Percentiles rank a stretch among this genome's conserved stretches.
Conservation (phyloP, 2,888 invertebrate species). For the Heteromurus nitidus region DNA sequence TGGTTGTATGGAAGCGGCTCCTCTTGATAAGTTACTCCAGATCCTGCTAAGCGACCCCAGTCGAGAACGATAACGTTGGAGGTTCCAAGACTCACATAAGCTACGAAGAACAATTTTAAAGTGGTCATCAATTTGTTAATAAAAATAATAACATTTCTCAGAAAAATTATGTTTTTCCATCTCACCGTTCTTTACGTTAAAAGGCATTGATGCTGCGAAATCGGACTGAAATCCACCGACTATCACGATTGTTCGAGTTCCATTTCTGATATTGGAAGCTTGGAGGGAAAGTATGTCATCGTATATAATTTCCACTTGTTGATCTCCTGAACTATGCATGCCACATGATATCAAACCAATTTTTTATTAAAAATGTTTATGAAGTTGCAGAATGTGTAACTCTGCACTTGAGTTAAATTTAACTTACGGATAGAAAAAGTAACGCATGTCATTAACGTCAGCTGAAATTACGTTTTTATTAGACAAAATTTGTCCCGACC, state of each 20-base stretch:
- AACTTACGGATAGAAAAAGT: conserved; percentile 38
- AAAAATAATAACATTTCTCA: not conserved
- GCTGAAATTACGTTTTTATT: too few relatives aligned
- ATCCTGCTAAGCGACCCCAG: conserved; percentile 55
- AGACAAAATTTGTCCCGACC: too few relatives aligned
- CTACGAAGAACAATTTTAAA: not conserved
- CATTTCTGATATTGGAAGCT: not conserved
- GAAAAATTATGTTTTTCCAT: too few relatives aligned
- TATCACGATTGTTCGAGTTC: conserved; percentile 9
- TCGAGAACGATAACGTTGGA: conserved; percentile 56
- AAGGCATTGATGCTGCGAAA: conserved; percentile 21
- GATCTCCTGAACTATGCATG: not conserved
- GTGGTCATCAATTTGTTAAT: not conserved
- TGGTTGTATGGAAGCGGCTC: conserved; percentile 15
- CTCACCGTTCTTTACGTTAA: conserved; percentile 6
- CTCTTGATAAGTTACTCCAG: not conserved
- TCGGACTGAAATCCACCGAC: conserved; percentile 45
- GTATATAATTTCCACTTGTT: conserved; percentile 29
- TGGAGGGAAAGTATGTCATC: not conserved
- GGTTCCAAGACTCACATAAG: not conserved
- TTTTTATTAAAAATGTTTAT: not conserved
- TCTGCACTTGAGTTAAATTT: too few relatives aligned
- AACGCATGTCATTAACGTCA: conserved; percentile 18
- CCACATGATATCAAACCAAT: too few relatives aligned
- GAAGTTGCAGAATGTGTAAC: not conserved